Base-by-base conservation (phyloP, 1,140 invertebrate genomes). In the Drosophila nikananu region DNA sequence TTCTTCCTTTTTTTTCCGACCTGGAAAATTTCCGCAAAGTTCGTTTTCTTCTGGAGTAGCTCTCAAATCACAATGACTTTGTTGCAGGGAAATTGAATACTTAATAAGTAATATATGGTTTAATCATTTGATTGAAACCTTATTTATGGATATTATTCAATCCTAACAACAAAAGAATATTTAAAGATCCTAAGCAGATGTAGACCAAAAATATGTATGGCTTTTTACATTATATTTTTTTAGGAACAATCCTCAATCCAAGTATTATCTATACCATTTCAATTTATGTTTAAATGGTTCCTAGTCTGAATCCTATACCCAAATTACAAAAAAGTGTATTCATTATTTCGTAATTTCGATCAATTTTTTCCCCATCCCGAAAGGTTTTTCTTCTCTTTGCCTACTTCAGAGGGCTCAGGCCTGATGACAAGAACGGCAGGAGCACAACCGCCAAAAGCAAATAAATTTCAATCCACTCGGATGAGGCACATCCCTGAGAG, bases 401-500 rank as follows among this genome's bases (percentile, higher is more conserved):
- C 61, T 64, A 58, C 61, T 64, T 64, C 35, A 52, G 67, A 65
- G 68, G 30, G 65, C 72, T 60, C 51, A 30, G 10, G 35, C 46
- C 27, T 52, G 70, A 73, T 73, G 70, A 72, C 70, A 72, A 51
- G 67, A 71, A 46, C 49, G 46, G 49, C 67, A 44, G 37, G 30
- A 37, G 37, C 37, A 27, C 46, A 49, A 48, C 35, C 35, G 41
- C n/a, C 44, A 71, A 55, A 42, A 78, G 77, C 77, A 87, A 87
- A 86, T 86, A 86, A 86, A 82, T 86, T 82, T 76, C 42, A 23
- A 52, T 77, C 54, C 67, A 61, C 72, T 87, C 64, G 59, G 75
- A 51, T 67, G 58, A 62, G 70, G 73, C 71, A 81, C 67, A 61
- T 73, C 67, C 67, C n/a, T 27, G 25, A 30, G 37, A 60, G 37